Evolutionary conservation across 2,888 invertebrate species (phyloP), one percentile per base, ranked within the genome.

Genomic region (Folsomia manolachei): DNA sequence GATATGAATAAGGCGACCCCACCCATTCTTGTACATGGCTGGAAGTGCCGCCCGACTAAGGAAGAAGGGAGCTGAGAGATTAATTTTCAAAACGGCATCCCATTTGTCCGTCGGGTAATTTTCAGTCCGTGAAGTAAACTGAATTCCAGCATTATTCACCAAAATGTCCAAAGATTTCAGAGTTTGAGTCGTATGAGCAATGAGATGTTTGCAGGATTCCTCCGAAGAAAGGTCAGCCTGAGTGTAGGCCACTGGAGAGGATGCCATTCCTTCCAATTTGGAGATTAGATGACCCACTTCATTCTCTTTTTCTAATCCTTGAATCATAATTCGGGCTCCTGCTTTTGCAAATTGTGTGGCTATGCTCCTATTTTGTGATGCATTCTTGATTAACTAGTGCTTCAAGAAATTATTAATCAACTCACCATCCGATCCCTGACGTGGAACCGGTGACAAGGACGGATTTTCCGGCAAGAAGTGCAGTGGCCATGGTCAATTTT

Each of bases 381-480:
- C n/a, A n/a, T n/a, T n/a, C n/a, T n/a, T n/a, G n/a, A n/a, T n/a
- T n/a, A n/a, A n/a, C n/a, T n/a, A n/a, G n/a, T n/a, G n/a, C n/a
- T n/a, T n/a, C n/a, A n/a, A n/a, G n/a, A n/a, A n/a, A n/a, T n/a
- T n/a, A n/a, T n/a, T n/a, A n/a, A n/a, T n/a, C n/a, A n/a, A n/a
- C n/a, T n/a, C n/a, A n/a, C 60, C 80, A 76, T 7, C 83, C 83
- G 51, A 83, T 82, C 9, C 83, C 83, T 75, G 81, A 79, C 18
- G 82, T 82, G 1, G 82, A 82, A 9, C 82, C 83, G 1, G 83
- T 83, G 39, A 83, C 79, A 60, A 83, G 66, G 60, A 81, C 82
- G 27, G 79, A 75, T 51, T 77, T 77, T 1, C 80, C 81, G 14
- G 68, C 60, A n/a, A 76, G 64, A 9, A 39, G 39, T 39, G 39